Conservation (phyloP, 2,797 vertebrate genomes). For the Adrianichthys oophorus region DNA sequence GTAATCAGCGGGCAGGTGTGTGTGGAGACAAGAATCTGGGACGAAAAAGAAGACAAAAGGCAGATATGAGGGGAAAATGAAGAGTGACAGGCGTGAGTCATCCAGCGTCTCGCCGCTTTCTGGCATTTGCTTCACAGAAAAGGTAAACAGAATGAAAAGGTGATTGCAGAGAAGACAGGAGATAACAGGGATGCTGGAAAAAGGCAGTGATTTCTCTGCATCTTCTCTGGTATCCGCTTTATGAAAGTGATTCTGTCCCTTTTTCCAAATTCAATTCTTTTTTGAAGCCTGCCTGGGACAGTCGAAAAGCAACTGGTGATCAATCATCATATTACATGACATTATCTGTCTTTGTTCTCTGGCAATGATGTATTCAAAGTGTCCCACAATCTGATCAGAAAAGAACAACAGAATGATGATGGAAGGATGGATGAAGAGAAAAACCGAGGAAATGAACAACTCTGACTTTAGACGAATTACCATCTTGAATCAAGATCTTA, state of each 20-base stretch:
- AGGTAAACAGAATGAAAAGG: conserved; percentile 1
- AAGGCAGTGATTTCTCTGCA: background rate
- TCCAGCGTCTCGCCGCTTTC: background rate
- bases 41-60: background rate
- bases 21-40: background rate
- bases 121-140: background rate
- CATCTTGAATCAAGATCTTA: no score
- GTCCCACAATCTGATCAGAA: conserved; percentile 4
- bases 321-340: conserved; percentile 6
- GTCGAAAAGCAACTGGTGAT: conserved; percentile 4
- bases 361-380: background rate
- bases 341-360: conserved; percentile 1
- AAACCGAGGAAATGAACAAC: conserved; percentile 7
- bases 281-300: background rate
- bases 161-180: background rate
- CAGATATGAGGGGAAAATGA: background rate
- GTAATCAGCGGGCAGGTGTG: background rate
- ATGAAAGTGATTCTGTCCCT: background rate
- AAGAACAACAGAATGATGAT: conserved; percentile 1
- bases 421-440: background rate
- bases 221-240: background rate
- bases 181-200: conserved; percentile 4
- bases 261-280: background rate
- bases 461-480: no score
- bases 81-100: conserved; percentile 7